Evolutionary conservation across 1,140 invertebrate genomes (phyloP).

Genomic region (Amyelois transitella): DNA sequence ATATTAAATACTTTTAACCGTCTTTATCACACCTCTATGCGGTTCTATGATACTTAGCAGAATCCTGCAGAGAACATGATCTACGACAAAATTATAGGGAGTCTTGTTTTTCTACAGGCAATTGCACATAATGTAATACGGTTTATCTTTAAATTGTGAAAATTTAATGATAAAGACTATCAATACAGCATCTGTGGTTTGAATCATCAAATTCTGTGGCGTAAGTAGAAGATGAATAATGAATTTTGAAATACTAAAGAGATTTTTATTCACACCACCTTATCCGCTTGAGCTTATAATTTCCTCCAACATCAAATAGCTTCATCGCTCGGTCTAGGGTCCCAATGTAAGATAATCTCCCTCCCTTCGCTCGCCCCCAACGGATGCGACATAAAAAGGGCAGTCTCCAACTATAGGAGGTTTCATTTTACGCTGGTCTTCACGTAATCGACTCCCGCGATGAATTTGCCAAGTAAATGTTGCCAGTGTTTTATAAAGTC

Average conservation of each 20-base stretch:
- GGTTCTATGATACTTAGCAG: too few species aligned
- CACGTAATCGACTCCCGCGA: not conserved
- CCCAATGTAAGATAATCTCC: slow-evolving; percentile 10
- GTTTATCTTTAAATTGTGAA: too few species aligned
- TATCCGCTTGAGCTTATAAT: not conserved
- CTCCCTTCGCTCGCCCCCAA: not conserved
- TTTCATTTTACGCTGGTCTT: not conserved
- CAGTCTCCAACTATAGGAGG: not conserved
- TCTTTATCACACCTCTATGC: too few species aligned
- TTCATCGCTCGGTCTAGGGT: slow-evolving; percentile 12
- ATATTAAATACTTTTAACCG: too few species aligned
- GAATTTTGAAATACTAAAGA: not conserved
- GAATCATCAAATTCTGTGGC: not conserved
- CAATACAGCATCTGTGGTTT: too few species aligned
- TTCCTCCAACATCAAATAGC: slow-evolving; percentile 14
- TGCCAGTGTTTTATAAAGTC: slow-evolving; percentile 9
- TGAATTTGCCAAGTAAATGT: slow-evolving; percentile 16
- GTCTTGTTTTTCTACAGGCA: too few species aligned
- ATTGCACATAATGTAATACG: too few species aligned
- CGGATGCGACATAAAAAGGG: not conserved
- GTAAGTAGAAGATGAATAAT: too few species aligned
- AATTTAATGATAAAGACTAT: too few species aligned
- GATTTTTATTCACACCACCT: not conserved
- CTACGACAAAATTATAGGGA: too few species aligned
- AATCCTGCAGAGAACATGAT: too few species aligned